Evolutionary conservation across 2,113 vertebrate species (phyloP).

Genomic region (Platycercus adscitus): DNA sequence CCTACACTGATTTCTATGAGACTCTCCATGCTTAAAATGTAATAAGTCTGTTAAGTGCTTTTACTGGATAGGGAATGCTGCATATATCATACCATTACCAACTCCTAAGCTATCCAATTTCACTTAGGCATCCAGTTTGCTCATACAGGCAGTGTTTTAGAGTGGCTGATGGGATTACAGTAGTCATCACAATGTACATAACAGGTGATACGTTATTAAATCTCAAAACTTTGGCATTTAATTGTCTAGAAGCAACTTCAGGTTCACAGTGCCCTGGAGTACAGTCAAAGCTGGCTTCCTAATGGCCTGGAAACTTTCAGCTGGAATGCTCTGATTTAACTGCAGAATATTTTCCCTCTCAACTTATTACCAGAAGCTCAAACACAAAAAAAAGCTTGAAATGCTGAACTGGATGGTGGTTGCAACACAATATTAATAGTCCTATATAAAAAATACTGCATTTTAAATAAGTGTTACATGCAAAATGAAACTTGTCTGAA

Average conservation of each 20-base stretch:
- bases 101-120: background rate
- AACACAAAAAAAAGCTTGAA: background rate
- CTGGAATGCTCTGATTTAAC: background rate
- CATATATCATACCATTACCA: background rate
- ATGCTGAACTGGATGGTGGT: background rate
- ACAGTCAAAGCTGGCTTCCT: background rate
- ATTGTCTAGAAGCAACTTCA: conserved; percentile 9
- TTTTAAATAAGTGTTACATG: background rate
- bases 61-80: background rate
- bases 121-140: background rate
- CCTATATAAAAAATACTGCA: background rate
- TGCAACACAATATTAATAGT: background rate
- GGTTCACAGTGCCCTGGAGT: background rate
- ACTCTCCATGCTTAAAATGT: background rate
- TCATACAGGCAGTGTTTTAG: background rate
- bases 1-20: background rate
- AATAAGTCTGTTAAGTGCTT: background rate
- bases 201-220: background rate
- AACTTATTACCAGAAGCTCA: background rate
- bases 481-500: background rate
- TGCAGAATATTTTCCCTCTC: background rate
- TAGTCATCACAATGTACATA: background rate
- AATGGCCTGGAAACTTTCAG: background rate
- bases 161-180: background rate
- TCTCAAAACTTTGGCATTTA: background rate